Evolutionary conservation across 2,113 vertebrate species (phyloP), one percentile per base, ranked within the genome.

Genomic region (Petromus typicus): DNA sequence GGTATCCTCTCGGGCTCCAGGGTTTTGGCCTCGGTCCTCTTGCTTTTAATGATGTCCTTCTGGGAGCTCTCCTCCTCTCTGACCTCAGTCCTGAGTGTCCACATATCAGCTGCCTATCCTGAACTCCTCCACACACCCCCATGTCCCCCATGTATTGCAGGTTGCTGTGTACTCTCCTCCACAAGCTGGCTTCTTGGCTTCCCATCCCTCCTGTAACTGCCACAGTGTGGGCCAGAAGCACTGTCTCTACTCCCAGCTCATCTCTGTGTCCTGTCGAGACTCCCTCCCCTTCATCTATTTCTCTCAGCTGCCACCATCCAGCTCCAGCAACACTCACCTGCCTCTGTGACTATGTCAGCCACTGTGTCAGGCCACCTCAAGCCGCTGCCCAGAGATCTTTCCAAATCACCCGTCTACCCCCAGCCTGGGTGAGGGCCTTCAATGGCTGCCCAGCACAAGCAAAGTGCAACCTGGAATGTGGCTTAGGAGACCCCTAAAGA

Each of bases 101-200:
- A 4, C 11, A 40, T 7, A 40, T 25, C 80, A 85, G 71, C 25
- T 61, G 45, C 37, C 67, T 76, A 63, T 54, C 61, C 12, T 18
- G 78, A 71, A 54, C 51, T 48, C 75, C 61, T 66, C 48, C n/a
- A 30, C 12, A 18, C 0, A 1, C 8, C 25, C 75, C 18, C 0
- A 20, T 4, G 37, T 56, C 75, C 11, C 32, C 4, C 10, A 14
- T 13, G 48, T 4, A 37, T 45, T n/a, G 16, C 9, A 22, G n/a
- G 22, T 3, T 4, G 20, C 83, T 0, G 0, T 64, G 6, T 64
- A 8, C 3, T 32, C 76, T 45, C 48, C 7, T 4, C 12, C 4
- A 20, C 2, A 48, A 64, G 63, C 43, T 67, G 57, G 67, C 40
- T 88, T 69, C 84, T 87, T 61, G 82, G 51, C 20, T 57, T 16